Conservation (phyloP, 2,888 invertebrate genomes). For the Chaitophorus viminalis region DNA sequence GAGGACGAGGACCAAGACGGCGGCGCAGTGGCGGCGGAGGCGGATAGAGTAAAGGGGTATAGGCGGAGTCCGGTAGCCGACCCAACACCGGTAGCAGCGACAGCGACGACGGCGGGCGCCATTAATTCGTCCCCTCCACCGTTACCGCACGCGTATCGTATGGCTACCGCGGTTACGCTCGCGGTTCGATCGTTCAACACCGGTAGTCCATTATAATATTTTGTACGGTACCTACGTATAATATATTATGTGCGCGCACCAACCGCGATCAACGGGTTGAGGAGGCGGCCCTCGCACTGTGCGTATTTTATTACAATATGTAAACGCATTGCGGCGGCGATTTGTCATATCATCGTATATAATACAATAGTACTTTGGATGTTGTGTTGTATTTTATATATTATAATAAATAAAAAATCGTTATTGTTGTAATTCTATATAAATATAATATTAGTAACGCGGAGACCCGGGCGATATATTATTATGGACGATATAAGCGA, state of each 20-base stretch:
- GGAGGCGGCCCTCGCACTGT: too few species aligned
- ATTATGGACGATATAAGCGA: too few species aligned
- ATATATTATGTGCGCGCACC: not conserved
- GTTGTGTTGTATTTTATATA: too few species aligned
- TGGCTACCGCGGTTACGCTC: constrained; percentile 60
- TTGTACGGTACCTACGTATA: not conserved
- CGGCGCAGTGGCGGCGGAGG: not conserved
- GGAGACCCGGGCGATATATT: too few species aligned
- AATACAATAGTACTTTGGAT: too few species aligned
- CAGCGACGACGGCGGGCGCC: constrained; percentile 19
- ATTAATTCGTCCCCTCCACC: constrained; percentile 24
- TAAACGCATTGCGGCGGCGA: too few species aligned
- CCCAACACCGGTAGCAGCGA: constrained; percentile 54
- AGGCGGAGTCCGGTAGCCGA: constrained; percentile 60
- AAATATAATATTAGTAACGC: too few species aligned
- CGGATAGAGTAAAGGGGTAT: constrained; percentile 43
- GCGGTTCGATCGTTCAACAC: constrained; percentile 34
- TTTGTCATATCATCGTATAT: too few species aligned
- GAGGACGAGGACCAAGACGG: not conserved
- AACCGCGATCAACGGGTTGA: not conserved
- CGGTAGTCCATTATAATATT: constrained; percentile 36
- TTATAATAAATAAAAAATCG: too few species aligned
- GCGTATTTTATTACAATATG: too few species aligned
- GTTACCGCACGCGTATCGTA: not conserved
- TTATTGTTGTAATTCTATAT: too few species aligned